phyloP scores from a whole-genome alignment of 2,797 vertebrate genomes.

The Eupleurogrammus muticus region DNA sequence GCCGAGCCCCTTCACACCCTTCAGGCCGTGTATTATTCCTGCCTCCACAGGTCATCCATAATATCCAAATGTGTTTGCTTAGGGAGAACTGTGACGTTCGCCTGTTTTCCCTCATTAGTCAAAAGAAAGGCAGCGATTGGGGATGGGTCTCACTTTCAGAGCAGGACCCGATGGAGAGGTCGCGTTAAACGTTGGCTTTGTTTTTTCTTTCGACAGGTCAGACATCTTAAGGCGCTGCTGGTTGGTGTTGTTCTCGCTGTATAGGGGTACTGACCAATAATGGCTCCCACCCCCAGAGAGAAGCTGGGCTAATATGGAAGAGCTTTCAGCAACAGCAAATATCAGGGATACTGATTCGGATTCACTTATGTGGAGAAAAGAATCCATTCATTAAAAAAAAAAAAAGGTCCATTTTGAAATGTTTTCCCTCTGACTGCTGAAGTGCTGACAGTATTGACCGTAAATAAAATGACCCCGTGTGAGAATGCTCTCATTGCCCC shows the following conservation, averaged over 20 bases:
- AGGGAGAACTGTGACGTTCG: conserved; percentile 68
- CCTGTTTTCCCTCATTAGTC: conserved; percentile 81
- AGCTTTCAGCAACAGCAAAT: conserved; percentile 73
- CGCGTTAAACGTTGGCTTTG: conserved; percentile 73
- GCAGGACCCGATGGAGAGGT: conserved; percentile 59
- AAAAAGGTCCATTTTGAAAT: not conserved
- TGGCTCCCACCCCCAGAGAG: conserved; percentile 76
- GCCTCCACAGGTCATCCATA: conserved; percentile 73
- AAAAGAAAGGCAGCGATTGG: conserved; percentile 62
- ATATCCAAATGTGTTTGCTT: conserved; percentile 78
- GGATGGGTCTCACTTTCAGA: conserved; percentile 63
- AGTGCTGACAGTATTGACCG: conserved; percentile 62
- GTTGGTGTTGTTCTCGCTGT: conserved; percentile 84
- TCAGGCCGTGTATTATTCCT: conserved; percentile 64
- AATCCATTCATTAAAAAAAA: conserved; percentile 58
- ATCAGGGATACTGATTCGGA: conserved; percentile 63
- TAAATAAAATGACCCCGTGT: conserved; percentile 56
- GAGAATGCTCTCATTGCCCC: conserved; percentile 1
- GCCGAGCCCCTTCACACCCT: conserved; percentile 63
- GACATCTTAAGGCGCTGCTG: conserved; percentile 73
- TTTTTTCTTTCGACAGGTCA: conserved; percentile 82
- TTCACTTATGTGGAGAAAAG: conserved; percentile 50
- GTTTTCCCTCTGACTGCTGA: conserved; percentile 45
- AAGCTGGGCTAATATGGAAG: conserved; percentile 68
- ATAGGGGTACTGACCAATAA: conserved; percentile 80